Evolutionary conservation across 2,113 vertebrate species (phyloP), one percentile per base, ranked within the genome.

Genomic region (Centropus unirufus): DNA sequence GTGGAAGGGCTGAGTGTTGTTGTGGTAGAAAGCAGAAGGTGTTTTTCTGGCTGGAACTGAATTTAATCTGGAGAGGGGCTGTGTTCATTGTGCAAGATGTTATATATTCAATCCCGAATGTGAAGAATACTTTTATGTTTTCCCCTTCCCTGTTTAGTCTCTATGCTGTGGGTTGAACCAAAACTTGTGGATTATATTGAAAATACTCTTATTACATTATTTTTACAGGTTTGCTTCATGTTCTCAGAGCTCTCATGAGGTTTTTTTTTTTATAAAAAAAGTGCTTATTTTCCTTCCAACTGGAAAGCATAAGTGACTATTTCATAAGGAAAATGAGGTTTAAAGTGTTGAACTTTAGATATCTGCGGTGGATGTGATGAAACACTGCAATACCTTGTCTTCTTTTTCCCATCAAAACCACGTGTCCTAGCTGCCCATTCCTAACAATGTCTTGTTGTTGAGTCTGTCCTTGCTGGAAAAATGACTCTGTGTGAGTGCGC

Each of bases 401-500:
- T 63, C 70, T 64, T 40, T 73, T 30, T 90, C 54, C 81, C 68
- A 57, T 91, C 68, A 22, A 59, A 63, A 85, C 58, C 93, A 92
- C 51, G 66, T 93, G 94, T 47, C 62, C 52, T 13, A 76, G 79
- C 92, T 91, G 82, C 77, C 83, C 19, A 1, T 91, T 76, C 36
- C 89, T 84, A 93, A 96, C 97, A 97, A 93, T 89, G 92, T 90
- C 91, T 72, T 89, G 1, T 97, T 97, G 95, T 97, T 94, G 84
- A 79, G 51, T 32, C 46, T 3, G 9, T 90, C 18, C 8, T 89
- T 64, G 90, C 72, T 84, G 74, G 66, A 72, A 92, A 92, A 94
- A 88, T 78, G 82, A 63, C 68, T 69, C 94, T 88, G 64, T 93
- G 75, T 91, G 51, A 74, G 44, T 36, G 78, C 64, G 55, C 83